Conservation (phyloP, 2,888 invertebrate species). For the Hyppa rectilinea region DNA sequence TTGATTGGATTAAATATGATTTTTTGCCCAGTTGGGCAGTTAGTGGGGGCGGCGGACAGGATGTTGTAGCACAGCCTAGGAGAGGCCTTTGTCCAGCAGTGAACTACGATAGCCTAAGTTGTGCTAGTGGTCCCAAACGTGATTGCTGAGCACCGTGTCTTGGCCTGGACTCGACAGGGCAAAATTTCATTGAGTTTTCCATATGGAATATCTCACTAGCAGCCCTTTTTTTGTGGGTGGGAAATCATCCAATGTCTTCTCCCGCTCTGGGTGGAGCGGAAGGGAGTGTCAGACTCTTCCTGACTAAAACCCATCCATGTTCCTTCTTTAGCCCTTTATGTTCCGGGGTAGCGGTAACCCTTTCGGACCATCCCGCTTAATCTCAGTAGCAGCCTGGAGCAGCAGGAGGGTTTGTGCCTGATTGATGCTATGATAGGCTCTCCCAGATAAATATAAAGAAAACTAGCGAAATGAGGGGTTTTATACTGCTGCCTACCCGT, state of each 20-base stretch:
- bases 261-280: no score
- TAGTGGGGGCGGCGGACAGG: no score
- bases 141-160: background rate
- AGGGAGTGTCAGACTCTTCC: no score
- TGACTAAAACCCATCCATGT: no score
- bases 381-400: background rate
- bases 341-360: no score
- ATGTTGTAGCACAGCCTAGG: no score
- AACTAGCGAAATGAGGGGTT: background rate
- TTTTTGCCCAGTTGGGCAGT: background rate
- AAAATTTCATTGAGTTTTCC: background rate
- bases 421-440: background rate
- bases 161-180: background rate
- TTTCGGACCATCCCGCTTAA: no score
- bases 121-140: background rate
- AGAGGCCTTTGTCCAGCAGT: no score
- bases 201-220: background rate
- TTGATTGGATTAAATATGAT: constrained; percentile 1
- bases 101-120: no score
- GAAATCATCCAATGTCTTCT: no score
- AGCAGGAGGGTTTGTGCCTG: background rate
- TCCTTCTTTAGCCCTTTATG: no score
- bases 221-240: no score
- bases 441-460: background rate
- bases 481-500: background rate